phyloP scores from a whole-genome alignment of 2,113 vertebrate species.

The Merops nubicus region DNA sequence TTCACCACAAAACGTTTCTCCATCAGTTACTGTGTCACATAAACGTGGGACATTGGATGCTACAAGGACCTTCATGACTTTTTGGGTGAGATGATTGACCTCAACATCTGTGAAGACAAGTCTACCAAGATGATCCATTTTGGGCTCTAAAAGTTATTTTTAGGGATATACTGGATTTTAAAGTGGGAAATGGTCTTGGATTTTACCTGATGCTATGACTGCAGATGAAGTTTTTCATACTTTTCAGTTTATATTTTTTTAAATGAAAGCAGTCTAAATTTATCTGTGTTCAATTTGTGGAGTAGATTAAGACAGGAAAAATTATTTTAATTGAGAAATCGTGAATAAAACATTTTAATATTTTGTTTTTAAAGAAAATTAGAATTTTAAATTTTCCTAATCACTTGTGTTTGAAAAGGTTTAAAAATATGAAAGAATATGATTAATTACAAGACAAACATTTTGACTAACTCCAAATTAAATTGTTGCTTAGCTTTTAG shows the following conservation, averaged over 20 bases:
- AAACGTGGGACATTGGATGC: background rate
- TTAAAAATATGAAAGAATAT: background rate
- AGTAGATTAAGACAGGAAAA: background rate
- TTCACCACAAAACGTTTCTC: background rate
- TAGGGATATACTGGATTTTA: background rate
- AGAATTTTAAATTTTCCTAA: background rate
- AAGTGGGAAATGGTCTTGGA: background rate
- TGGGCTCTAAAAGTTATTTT: background rate
- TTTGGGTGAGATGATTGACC: background rate
- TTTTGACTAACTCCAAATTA: background rate
- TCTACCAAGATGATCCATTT: background rate
- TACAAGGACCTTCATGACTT: background rate
- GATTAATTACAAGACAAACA: background rate
- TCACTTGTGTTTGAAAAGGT: fast-evolving
- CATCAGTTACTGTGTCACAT: background rate
- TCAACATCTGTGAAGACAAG: background rate
- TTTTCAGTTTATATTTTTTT: background rate
- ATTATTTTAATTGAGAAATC: background rate
- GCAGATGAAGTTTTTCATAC: background rate
- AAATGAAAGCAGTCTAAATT: background rate
- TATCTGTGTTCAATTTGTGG: background rate
- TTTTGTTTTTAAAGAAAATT: background rate
- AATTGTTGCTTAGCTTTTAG: background rate
- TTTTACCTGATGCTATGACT: background rate
- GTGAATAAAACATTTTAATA: background rate